These are phyloP conservation scores for Pyrrhosoma nymphula DNA, from an alignment of 2,888 invertebrate species.

Conservation along the genomic window DNA sequence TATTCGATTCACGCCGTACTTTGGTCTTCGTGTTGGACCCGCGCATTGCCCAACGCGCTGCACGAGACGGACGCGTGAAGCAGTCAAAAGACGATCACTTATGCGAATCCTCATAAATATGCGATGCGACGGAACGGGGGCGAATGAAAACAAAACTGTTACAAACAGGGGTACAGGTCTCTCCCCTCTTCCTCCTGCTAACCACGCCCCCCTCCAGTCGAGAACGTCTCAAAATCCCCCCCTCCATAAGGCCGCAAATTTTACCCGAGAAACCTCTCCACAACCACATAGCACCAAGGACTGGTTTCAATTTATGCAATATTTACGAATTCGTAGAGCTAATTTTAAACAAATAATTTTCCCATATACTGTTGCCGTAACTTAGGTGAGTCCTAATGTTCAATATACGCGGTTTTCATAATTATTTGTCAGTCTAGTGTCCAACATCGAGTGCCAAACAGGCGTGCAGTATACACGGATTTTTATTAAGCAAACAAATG, in stretches of 20 bases:
- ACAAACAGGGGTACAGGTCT: slow-evolving; percentile 38
- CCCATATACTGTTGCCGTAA: too few relatives aligned
- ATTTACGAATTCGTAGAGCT: too few relatives aligned
- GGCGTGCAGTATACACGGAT: too few relatives aligned
- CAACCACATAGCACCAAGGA: neutral
- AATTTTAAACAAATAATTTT: too few relatives aligned
- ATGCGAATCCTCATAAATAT: slow-evolving; percentile 28
- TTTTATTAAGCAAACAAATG: too few relatives aligned
- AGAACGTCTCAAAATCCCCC: too few relatives aligned
- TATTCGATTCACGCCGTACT: neutral
- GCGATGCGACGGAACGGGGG: slow-evolving; percentile 25
- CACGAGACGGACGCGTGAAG: neutral
- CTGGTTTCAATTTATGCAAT: too few relatives aligned
- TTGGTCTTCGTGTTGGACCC: neutral
- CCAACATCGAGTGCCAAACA: too few relatives aligned
- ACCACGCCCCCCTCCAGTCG: neutral
- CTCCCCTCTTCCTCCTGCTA: neutral
- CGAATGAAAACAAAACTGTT: slow-evolving; percentile 8
- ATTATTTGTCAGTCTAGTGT: too few relatives aligned
- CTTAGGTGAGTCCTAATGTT: too few relatives aligned
- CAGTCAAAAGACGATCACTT: slow-evolving; percentile 23
- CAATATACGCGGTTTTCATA: too few relatives aligned
- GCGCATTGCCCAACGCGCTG: neutral
- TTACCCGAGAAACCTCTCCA: neutral
- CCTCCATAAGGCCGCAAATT: neutral